Conservation (phyloP, 2,888 invertebrate genomes). For the Andrena camellia region DNA sequence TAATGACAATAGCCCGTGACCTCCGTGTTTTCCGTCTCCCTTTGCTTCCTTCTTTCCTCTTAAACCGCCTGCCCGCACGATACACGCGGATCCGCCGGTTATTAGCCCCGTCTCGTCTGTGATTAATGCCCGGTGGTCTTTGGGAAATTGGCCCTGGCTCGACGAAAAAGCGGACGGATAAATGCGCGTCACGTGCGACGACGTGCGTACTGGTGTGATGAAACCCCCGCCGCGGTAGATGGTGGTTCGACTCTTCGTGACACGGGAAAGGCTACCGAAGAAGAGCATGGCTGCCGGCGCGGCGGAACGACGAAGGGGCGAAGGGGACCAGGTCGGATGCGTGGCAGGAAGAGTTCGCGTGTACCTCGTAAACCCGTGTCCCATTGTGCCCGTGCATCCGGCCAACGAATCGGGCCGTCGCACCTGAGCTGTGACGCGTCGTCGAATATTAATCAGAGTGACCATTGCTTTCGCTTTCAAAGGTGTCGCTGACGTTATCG, state of each 20-base stretch:
- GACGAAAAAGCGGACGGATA: constrained; percentile 71
- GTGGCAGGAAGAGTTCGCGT: constrained; percentile 65
- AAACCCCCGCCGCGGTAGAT: constrained; percentile 70
- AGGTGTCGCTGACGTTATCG: constrained; percentile 1
- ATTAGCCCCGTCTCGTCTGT: constrained; percentile 78
- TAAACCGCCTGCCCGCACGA: neutral
- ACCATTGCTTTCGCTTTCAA: constrained; percentile 55
- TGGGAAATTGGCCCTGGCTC: constrained; percentile 78
- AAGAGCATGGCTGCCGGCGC: constrained; percentile 43
- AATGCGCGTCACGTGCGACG: constrained; percentile 84
- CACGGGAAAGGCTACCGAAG: constrained; percentile 73
- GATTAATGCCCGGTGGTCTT: constrained; percentile 79
- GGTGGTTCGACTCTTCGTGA: constrained; percentile 72
- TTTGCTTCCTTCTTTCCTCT: neutral
- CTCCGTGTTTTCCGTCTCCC: constrained; percentile 3
- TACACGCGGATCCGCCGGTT: constrained; percentile 67
- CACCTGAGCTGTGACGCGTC: constrained; percentile 56
- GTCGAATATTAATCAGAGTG: constrained; percentile 68
- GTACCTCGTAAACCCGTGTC: constrained; percentile 62
- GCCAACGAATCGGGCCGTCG: constrained; percentile 31
- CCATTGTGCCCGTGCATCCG: constrained; percentile 54
- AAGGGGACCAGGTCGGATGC: constrained; percentile 29
- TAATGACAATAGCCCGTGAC: constrained; percentile 56
- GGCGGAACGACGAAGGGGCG: constrained; percentile 4
- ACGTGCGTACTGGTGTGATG: constrained; percentile 81